Evolutionary conservation across 2,888 invertebrate species (phyloP).

Genomic region (Thelaira solivaga): DNA sequence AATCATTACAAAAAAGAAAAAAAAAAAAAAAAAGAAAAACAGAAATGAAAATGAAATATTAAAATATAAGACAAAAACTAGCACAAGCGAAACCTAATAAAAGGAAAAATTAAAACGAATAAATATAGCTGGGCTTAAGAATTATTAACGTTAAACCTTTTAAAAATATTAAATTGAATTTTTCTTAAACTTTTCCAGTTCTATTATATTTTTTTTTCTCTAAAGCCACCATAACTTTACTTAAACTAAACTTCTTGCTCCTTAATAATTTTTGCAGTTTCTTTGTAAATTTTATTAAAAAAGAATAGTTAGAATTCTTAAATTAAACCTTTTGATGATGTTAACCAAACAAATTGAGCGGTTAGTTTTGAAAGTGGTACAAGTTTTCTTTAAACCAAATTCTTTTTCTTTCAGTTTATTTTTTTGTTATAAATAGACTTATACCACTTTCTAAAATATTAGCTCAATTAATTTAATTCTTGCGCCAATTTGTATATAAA

Average conservation of each 20-base stretch:
- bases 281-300: conserved; percentile 1
- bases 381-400: too few species aligned
- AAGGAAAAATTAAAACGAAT: conserved; percentile 1
- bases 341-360: too few species aligned
- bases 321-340: conserved; percentile 7
- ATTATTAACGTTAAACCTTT: conserved; percentile 5
- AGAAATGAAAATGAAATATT: too few species aligned
- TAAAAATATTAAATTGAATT: not conserved
- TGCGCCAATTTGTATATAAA: conserved; percentile 33
- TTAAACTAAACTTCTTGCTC: conserved; percentile 17
- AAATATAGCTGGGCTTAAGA: conserved; percentile 28
- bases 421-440: too few species aligned
- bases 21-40: too few species aligned
- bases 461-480: too few species aligned
- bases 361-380: too few species aligned
- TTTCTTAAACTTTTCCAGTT: conserved; percentile 8
- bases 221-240: conserved; percentile 4
- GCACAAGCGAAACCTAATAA: conserved; percentile 2
- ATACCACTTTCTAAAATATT: too few species aligned
- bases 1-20: conserved; percentile 22
- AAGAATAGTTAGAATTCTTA: conserved; percentile 9
- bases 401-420: too few species aligned
- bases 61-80: not conserved
- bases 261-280: not conserved
- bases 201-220: conserved; percentile 1